Evolutionary conservation across 2,797 vertebrate genomes (phyloP).

Genomic region (Cynodonichthys magdalenae): DNA sequence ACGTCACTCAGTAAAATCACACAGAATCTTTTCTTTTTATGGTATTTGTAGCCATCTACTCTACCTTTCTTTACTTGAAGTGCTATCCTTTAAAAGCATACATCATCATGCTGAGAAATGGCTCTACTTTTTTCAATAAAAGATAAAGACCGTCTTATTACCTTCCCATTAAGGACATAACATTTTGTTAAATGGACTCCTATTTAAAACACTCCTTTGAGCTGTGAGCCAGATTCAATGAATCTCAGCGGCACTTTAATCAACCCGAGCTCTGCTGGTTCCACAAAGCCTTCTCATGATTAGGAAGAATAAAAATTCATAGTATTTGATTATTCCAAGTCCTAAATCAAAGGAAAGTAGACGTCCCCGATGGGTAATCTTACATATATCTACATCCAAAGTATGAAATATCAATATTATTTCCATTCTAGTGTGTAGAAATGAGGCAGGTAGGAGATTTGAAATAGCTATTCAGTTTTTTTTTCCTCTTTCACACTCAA

Average conservation of each 20-base stretch:
- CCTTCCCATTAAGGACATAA: slow-evolving; percentile 82
- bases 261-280: slow-evolving; percentile 70
- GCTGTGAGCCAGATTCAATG: slow-evolving; percentile 77
- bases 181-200: slow-evolving; percentile 83
- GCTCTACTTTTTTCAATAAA: slow-evolving; percentile 73
- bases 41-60: slow-evolving; percentile 48
- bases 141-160: slow-evolving; percentile 83
- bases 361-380: slow-evolving; percentile 75
- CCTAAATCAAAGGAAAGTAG: slow-evolving; percentile 74
- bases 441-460: slow-evolving; percentile 60
- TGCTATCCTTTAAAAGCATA: slow-evolving; percentile 66
- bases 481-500: slow-evolving; percentile 11
- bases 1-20: slow-evolving; percentile 43
- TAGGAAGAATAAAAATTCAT: slow-evolving; percentile 84
- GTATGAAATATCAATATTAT: slow-evolving; percentile 76
- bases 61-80: slow-evolving; percentile 41
- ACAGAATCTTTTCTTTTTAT: slow-evolving; percentile 51
- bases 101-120: slow-evolving; percentile 70
- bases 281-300: slow-evolving; percentile 74
- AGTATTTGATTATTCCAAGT: slow-evolving; percentile 81
- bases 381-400: slow-evolving; percentile 75
- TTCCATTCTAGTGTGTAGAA: slow-evolving; percentile 64
- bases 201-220: slow-evolving; percentile 81
- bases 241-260: slow-evolving; percentile 79
- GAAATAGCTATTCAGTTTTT: slow-evolving; percentile 27